Evolutionary conservation across 2,888 invertebrate species (phyloP), one percentile per base, ranked within the genome.

Genomic region (Temnothorax rugatulus): DNA sequence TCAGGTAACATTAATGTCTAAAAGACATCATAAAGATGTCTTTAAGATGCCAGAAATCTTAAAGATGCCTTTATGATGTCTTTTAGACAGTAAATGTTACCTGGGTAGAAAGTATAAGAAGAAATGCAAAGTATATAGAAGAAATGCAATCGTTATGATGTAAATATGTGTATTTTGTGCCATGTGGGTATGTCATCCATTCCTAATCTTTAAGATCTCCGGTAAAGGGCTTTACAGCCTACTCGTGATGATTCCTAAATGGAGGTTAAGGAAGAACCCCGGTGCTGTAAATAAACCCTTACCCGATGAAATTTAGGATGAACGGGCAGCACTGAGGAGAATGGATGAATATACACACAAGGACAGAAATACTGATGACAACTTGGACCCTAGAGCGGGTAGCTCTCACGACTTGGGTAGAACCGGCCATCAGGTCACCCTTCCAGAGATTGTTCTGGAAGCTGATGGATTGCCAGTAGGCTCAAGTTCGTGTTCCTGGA

Each of bases 221-320:
- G 38, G n/a, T 63, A 63, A 63, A 63, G 63, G 63, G 63, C 63
- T 63, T 8, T 18, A 63, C 34, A 63, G 63, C 63, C n/a, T 9
- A 63, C 63, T 63, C 38, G 63, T 63, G 3, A 63, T 63, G n/a
- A 63, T 63, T 63, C 63, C 63, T 63, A 63, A 63, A 63, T 63
- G 5, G 29, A 59, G 25, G 59, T 5, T 59, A 29, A 59, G 4
- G 29, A 59, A 63, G 38, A 34, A 38, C 34, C 63, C 34, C 63
- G 38, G 63, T 63, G 63, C 63, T 63, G 63, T 63, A 63, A 63
- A 63, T 38, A 63, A 63, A 63, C 63, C 38, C 63, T 38, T 63
- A 63, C 63, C 15, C 63, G n/a, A 63, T 63, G 63, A 63, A 63
- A 63, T 63, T 63, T 63, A n/a, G 63, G 38, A 63, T 63, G 63